These are phyloP conservation scores for Zoanthus sociatus DNA, from an alignment of 92 coral and sea anemone species.

Conservation along the genomic window DNA sequence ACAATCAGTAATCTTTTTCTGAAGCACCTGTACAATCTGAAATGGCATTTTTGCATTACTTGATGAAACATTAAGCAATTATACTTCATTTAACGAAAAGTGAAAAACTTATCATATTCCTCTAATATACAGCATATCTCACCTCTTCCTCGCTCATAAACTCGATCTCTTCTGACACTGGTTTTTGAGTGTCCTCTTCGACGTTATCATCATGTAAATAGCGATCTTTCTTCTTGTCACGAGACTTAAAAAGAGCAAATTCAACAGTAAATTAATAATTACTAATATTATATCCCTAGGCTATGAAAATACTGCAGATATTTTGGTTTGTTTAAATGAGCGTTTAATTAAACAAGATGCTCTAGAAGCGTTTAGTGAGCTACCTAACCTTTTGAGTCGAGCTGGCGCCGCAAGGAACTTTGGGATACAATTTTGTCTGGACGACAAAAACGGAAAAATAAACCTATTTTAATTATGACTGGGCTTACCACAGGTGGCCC, in stretches of 20 bases:
- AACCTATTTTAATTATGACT: too few relatives aligned
- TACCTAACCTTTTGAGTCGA: too few relatives aligned
- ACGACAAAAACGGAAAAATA: too few relatives aligned
- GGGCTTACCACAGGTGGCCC: too few relatives aligned
- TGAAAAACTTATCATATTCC: background rate
- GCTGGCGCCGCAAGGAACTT: too few relatives aligned
- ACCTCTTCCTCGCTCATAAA: slow-evolving; percentile 94
- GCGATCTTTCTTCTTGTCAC: slow-evolving; percentile 87
- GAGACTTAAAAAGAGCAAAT: slow-evolving; percentile 51
- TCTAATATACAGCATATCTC: background rate
- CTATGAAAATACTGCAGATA: background rate
- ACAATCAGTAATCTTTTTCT: slow-evolving; percentile 72
- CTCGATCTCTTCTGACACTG: slow-evolving; percentile 78
- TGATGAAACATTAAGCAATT: background rate
- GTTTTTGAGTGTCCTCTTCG: slow-evolving; percentile 61
- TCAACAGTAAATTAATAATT: background rate
- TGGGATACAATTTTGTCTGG: too few relatives aligned
- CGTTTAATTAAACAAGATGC: too few relatives aligned
- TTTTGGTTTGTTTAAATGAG: too few relatives aligned
- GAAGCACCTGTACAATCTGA: slow-evolving; percentile 82
- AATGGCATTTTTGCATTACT: background rate
- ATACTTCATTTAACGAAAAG: background rate
- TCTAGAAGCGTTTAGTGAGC: too few relatives aligned
- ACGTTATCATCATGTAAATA: slow-evolving; percentile 75
- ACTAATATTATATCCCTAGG: too few relatives aligned